Base-by-base conservation (phyloP, 2,888 invertebrate genomes). In the Thyatira batis region DNA sequence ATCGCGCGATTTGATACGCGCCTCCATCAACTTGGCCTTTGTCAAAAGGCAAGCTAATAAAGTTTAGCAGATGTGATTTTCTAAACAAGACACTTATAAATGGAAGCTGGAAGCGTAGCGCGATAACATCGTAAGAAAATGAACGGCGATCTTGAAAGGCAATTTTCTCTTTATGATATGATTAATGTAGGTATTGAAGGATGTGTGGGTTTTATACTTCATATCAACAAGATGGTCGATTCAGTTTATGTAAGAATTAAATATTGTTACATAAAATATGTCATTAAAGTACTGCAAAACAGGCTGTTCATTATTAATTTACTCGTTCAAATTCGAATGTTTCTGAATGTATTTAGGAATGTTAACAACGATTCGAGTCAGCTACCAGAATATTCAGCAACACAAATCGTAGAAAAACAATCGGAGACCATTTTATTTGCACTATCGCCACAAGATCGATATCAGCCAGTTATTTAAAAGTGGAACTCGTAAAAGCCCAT, bases 1-100 rank as follows among this genome's bases (percentile, higher is more conserved):
- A 89, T 89, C 81, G 82, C 64, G 62, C 89, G 84, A 92, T 92
- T 92, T 84, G 92, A 86, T 88, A 90, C 90, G 91, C 89, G 87
- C 89, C 85, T 89, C 89, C 88, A 89, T 91, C 89, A 87, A 84
- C 81, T 74, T 78, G 64, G 79, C 79, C 78, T 88, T 88, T 89
- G 86, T 89, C 85, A 85, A 90, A 90, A 89, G 85, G 74, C 82
- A 77, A 76, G 78, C 85, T 88, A 87, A 87, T 89, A 89, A 88
- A 90, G 81, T 87, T 89, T 81, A 86, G 87, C 89, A 91, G 91
- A 92, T 90, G 89, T 88, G 89, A 89, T 88, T 84, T 88, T 86
- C 85, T 85, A 85, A 90, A 91, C 89, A 82, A 91, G 91, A 88
- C 84, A 80, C 80, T 86, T 84, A 91, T 85, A 90, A 89, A 90